Conservation (phyloP, 2,113 vertebrate genomes). For the Catharus minimus region DNA sequence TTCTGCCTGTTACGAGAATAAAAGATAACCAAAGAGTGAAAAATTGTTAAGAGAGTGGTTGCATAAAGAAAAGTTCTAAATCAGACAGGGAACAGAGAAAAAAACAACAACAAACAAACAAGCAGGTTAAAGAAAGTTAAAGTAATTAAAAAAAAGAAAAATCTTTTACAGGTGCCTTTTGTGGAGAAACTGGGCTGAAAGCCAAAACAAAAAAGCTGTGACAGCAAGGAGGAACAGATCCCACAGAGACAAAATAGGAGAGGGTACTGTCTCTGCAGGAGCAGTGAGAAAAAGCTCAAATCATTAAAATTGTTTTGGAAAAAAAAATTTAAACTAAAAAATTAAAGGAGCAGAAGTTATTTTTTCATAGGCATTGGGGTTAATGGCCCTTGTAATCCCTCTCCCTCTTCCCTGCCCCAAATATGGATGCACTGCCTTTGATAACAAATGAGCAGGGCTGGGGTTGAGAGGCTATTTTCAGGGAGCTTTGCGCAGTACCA, state of each 20-base stretch:
- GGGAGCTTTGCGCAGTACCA: background rate
- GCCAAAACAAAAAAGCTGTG: background rate
- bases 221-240: background rate
- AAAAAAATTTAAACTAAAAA: background rate
- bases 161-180: background rate
- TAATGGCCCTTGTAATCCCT: background rate
- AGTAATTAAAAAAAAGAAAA: background rate
- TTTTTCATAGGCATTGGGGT: background rate
- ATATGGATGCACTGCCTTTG: background rate
- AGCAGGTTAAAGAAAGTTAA: background rate
- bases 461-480: background rate
- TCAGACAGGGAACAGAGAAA: background rate
- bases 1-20: background rate
- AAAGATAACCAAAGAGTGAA: background rate
- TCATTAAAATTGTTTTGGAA: background rate
- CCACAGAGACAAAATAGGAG: background rate
- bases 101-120: background rate
- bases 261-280: background rate
- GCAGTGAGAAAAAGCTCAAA: background rate
- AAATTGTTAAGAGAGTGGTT: background rate
- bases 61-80: background rate
- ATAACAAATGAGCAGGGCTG: background rate
- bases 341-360: background rate
- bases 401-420: background rate
- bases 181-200: conserved; percentile 6